A percentile compares a stretch with the other conserved stretches of the same genome.
These are phyloP conservation scores for Perca flavescens DNA, from an alignment of 2,113 vertebrate species.

Conservation along the genomic window DNA sequence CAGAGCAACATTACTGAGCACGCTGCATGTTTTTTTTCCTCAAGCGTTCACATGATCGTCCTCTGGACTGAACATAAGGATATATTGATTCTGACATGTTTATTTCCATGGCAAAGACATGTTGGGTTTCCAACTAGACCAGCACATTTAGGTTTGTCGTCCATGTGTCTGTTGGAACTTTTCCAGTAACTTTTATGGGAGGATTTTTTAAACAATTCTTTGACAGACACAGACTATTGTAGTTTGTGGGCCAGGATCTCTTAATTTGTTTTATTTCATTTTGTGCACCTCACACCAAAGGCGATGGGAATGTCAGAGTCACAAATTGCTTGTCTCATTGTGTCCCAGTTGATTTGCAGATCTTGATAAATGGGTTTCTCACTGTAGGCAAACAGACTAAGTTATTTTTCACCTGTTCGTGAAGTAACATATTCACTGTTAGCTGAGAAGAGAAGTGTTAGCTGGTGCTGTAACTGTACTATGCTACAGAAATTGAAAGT, in stretches of 20 bases:
- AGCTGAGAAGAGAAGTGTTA: background rate
- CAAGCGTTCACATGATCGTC: conserved; percentile 64
- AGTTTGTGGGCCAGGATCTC: conserved; percentile 41
- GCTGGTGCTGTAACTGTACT: background rate
- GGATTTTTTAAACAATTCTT: conserved; percentile 53
- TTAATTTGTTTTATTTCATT: conserved; percentile 45
- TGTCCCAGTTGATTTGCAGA: background rate
- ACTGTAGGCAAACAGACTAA: background rate
- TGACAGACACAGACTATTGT: conserved; percentile 39
- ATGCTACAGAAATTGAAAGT: background rate
- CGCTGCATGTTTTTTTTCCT: conserved; percentile 39
- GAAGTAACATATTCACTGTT: background rate
- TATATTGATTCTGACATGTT: conserved; percentile 84
- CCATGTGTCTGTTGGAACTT: conserved; percentile 63
- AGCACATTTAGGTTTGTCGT: conserved; percentile 66
- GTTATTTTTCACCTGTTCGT: background rate
- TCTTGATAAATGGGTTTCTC: background rate
- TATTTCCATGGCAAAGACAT: conserved; percentile 79
- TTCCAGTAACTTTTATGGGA: conserved; percentile 60
- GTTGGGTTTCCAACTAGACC: conserved; percentile 65
- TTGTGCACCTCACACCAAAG: conserved; percentile 32
- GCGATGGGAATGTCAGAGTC: conserved; percentile 12
- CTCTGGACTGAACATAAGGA: conserved; percentile 66
- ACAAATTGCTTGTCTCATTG: background rate
- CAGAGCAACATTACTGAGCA: conserved; percentile 67